Conservation (phyloP, 1,140 invertebrate genomes). For the Drosophila oshimai region DNA sequence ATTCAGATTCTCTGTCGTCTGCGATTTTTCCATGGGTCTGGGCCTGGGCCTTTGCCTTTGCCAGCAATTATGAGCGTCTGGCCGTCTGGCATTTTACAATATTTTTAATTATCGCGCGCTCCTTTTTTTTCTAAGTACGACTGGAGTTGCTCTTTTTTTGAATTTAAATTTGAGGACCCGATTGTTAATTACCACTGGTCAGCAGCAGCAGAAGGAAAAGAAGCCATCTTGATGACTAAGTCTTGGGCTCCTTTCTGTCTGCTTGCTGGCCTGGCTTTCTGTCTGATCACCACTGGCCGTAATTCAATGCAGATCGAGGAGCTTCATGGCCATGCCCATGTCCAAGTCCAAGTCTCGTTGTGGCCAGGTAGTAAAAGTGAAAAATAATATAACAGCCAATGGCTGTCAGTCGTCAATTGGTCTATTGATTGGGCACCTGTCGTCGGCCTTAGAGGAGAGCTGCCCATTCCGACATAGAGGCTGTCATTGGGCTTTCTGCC, state of each 20-base stretch:
- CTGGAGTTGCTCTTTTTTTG: constrained; percentile 22
- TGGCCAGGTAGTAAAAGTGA: constrained; percentile 68
- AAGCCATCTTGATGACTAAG: constrained; percentile 45
- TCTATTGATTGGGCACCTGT: constrained; percentile 70
- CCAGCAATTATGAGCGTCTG: constrained; percentile 76
- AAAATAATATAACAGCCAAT: constrained; percentile 50
- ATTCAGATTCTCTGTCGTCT: constrained; percentile 22
- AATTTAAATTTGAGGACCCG: constrained; percentile 58
- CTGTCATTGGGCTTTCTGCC: neutral
- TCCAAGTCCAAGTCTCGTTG: neutral
- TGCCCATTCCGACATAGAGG: constrained; percentile 12
- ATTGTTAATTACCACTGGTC: constrained; percentile 57
- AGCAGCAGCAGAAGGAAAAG: neutral
- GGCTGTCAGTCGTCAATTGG: constrained; percentile 32
- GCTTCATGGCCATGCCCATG: constrained; percentile 6
- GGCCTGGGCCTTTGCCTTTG: constrained; percentile 1
- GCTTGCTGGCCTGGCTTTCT: constrained; percentile 4
- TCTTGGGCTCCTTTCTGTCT: neutral
- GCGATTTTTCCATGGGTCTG: constrained; percentile 10
- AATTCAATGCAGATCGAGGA: constrained; percentile 48
- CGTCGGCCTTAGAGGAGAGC: constrained; percentile 4
- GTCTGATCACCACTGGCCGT: constrained; percentile 35
- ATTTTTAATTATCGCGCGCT: constrained; percentile 53
- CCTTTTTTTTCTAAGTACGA: constrained; percentile 42
- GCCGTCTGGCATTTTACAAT: constrained; percentile 57